A percentile compares a stretch with the other conserved stretches of the same genome.
Conservation (phyloP, 2,888 invertebrate genomes). For the Syrphus vitripennis region DNA sequence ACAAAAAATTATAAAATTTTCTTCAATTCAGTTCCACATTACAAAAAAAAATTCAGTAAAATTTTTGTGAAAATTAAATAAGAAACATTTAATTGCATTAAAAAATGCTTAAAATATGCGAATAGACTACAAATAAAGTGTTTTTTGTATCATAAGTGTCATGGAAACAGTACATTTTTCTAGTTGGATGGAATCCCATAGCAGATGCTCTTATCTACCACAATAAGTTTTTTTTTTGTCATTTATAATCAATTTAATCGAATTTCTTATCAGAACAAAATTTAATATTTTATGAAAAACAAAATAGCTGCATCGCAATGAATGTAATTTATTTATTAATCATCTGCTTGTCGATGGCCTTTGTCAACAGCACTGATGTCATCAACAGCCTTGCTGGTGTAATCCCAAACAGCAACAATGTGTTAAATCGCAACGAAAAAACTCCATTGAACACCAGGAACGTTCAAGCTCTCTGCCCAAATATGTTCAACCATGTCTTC, state of each 20-base stretch:
- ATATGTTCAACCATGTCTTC: conserved; percentile 79
- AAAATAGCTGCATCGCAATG: conserved; percentile 2
- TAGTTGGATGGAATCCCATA: conserved; percentile 24
- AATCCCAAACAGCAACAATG: conserved; percentile 14
- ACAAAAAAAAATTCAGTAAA: not conserved
- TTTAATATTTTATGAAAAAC: not conserved
- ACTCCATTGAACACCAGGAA: conserved; percentile 54
- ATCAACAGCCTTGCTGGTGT: conserved; percentile 29
- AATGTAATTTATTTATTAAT: conserved; percentile 31
- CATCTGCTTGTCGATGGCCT: conserved; percentile 23
- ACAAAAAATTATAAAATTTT: conserved; percentile 36
- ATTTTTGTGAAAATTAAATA: conserved; percentile 14
- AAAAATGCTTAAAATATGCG: not conserved
- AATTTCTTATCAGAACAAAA: conserved; percentile 17
- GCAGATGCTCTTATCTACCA: conserved; percentile 48
- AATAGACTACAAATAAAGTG: not conserved
- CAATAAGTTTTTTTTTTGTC: conserved; percentile 22
- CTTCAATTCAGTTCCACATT: too few relatives aligned
- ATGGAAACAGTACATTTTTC: conserved; percentile 36
- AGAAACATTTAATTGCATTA: not conserved
- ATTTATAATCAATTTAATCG: conserved; percentile 10
- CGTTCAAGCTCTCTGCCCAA: conserved; percentile 76
- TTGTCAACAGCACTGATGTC: conserved; percentile 59
- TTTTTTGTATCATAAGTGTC: conserved; percentile 12
- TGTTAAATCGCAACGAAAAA: conserved; percentile 35